Evolutionary conservation across 2,888 invertebrate genomes (phyloP), one percentile per base, ranked within the genome.

Genomic region (Spilarctia lutea): DNA sequence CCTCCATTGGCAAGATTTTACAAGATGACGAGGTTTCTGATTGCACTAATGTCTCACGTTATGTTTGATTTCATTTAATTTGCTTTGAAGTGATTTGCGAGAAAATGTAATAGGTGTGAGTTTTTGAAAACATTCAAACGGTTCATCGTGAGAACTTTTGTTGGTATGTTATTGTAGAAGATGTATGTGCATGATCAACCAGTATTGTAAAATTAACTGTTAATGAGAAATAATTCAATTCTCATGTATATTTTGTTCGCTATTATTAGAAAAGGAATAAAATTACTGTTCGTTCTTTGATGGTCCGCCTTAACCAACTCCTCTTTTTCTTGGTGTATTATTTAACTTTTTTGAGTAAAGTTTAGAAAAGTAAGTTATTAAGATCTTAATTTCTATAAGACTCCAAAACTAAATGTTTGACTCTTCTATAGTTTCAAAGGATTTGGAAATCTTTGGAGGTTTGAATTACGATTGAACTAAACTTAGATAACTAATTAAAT

Each of bases 91-190:
- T 60, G 10, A 30, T 63, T 70, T 42, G 70, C 42, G 16, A 63
- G 70, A 30, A 71, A 63, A 63, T 35, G 8, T 56, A n/a, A 8
- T 56, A 35, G 33, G n/a, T 16, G 42, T 71, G 45, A 45, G 27
- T 42, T 11, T 68, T 45, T 4, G 20, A 68, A 45, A 13, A 68
- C 13, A 30, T 45, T 48, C 48, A 68, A 68, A 48, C 33, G 33
- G 33, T 48, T 68, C 24, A 33, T 68, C 68, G 48, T 48, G 68
- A 68, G 68, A 68, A 68, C 33, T 68, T 68, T 45, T 48, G 24
- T 68, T 68, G 30, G 48, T 13, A 68, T 48, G 33, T 68, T 68
- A 68, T 68, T 48, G 33, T 68, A 20, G 24, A 24, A 30, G 60
- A 35, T 52, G 52, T 33, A 68, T 33, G 18, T 39, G n/a, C n/a